phyloP scores from a whole-genome alignment of 2,113 vertebrate genomes.

The Pelecanoides urinatrix region DNA sequence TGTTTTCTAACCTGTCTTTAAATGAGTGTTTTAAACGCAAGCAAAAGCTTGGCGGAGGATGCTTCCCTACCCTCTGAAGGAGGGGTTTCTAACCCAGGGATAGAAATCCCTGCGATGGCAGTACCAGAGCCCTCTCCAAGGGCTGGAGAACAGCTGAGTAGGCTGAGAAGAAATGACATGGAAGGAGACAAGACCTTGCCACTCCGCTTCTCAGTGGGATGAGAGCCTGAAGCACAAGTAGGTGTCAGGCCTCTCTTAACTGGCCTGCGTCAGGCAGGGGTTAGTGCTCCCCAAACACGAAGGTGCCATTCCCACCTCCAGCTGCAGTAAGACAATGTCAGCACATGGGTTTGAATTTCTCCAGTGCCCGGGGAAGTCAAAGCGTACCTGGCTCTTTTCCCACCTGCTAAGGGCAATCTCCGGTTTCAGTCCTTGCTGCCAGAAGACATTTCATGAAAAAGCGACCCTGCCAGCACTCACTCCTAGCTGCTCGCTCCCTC shows the following conservation, averaged over 20 bases:
- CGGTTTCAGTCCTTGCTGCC: background rate
- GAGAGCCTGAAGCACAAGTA: background rate
- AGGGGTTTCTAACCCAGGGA: background rate
- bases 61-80: background rate
- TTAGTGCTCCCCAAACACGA: background rate
- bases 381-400: background rate
- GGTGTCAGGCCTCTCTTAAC: background rate
- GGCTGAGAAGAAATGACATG: background rate
- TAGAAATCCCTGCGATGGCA: background rate
- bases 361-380: background rate
- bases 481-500: background rate
- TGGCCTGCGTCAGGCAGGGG: background rate
- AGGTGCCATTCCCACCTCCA: background rate
- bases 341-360: background rate
- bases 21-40: background rate
- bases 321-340: background rate
- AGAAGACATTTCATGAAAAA: background rate
- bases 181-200: background rate
- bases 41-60: background rate
- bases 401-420: background rate
- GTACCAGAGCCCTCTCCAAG: background rate
- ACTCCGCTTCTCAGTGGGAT: background rate
- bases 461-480: rapidly evolving
- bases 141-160: background rate
- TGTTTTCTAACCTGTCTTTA: background rate